Base-by-base conservation (phyloP, 2,888 invertebrate genomes). In the Ethmia dodecea region DNA sequence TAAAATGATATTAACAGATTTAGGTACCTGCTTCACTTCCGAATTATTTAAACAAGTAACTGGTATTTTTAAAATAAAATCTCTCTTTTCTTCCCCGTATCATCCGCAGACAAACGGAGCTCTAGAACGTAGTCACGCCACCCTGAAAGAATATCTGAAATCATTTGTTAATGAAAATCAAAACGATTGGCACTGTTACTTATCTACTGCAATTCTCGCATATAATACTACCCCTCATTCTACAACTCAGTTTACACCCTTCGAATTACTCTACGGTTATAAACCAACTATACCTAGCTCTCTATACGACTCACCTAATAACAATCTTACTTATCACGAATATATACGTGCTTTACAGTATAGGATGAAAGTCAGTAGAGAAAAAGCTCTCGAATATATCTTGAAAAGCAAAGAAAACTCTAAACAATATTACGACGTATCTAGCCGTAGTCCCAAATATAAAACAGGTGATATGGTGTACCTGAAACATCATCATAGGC, bases 1-100 rank as follows among this genome's bases (percentile, higher is more conserved):
- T 4, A 47, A 61, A 42, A 34, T 34, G 3, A 49, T 71, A 16
- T 35, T 75, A 10, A 55, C 68, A 1, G 71, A 77, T 45, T 53
- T 63, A 54, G 72, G 64, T n/a, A 42, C 55, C n/a, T n/a, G n/a
- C n/a, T n/a, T n/a, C n/a, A n/a, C n/a, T n/a, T n/a, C n/a, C n/a
- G n/a, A n/a, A 25, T 6, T 18, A 18, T n/a, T n/a, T n/a, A n/a
- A n/a, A n/a, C n/a, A n/a, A n/a, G n/a, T n/a, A n/a, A 18, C 18
- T 18, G 18, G 6, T 5, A 18, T 18, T 6, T 18, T 18, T 5
- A 18, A 18, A 18, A 18, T 18, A 18, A 18, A 18, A 18, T 3
- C 18, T 18, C 3, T 18, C 6, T 18, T 18, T 18, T 5, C 18
- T 18, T 5, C 18, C 3, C 18, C 60, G 6, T 66, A 62, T 33